Conservation (phyloP, 2,113 vertebrate species). For the Dunckerocampus dactyliophorus region DNA sequence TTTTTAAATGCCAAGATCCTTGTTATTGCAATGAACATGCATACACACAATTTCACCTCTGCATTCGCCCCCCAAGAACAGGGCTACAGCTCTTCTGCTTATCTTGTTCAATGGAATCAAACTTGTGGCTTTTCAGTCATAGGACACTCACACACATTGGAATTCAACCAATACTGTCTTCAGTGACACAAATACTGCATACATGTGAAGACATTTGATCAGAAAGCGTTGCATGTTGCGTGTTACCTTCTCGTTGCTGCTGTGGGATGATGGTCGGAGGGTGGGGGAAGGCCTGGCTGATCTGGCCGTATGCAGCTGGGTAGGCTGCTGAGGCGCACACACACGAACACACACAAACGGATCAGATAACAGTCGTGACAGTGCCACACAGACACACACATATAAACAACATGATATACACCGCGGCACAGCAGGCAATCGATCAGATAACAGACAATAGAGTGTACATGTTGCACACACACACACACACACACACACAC, state of each 20-base stretch:
- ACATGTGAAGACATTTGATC: too few relatives aligned
- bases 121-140: neutral
- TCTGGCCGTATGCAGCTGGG: slow-evolving; percentile 98
- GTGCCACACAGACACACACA: slow-evolving; percentile 24
- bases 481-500: slow-evolving; percentile 21
- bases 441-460: slow-evolving; percentile 61
- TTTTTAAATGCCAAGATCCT: neutral
- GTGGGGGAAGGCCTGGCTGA: slow-evolving; percentile 98
- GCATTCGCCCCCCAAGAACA: neutral
- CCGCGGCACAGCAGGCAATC: slow-evolving; percentile 52
- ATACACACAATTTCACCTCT: neutral
- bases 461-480: slow-evolving; percentile 43
- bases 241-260: slow-evolving; percentile 98
- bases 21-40: neutral
- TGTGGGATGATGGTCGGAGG: slow-evolving; percentile 97
- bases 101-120: neutral
- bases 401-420: slow-evolving; percentile 61
- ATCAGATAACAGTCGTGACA: slow-evolving; percentile 63
- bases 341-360: slow-evolving; percentile 75
- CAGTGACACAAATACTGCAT: too few relatives aligned
- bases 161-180: neutral
- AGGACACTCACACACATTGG: neutral
- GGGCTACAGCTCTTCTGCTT: neutral
- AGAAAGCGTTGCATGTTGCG: slow-evolving; percentile 1
- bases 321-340: slow-evolving; percentile 90